Conservation (phyloP, 2,888 invertebrate species). For the Apamea crenata region DNA sequence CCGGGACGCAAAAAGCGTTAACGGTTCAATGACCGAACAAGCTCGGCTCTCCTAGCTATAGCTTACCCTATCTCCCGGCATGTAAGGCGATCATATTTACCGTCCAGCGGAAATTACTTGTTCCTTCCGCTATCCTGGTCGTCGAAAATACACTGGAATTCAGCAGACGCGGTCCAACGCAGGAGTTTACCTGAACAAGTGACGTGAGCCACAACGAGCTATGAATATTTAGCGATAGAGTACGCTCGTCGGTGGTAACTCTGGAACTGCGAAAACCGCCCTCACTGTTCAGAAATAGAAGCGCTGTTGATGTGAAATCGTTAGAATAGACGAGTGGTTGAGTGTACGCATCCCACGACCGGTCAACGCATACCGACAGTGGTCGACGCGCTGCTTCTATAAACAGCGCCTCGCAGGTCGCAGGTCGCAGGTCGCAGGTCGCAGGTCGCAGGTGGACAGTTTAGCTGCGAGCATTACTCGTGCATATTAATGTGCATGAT, state of each 20-base stretch:
- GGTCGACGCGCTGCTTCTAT: not conserved
- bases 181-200: conserved; percentile 3
- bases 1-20: not conserved
- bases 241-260: not conserved
- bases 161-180: not conserved
- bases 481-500: not conserved
- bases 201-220: not conserved
- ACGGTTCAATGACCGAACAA: not conserved
- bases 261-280: not conserved
- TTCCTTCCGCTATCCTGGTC: not conserved
- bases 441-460: not conserved
- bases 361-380: not conserved
- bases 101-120: conserved; percentile 13
- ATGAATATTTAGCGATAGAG: conserved; percentile 12
- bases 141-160: not conserved
- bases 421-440: not conserved
- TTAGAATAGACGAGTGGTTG: not conserved
- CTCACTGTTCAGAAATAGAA: too few relatives aligned
- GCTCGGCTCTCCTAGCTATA: not conserved
- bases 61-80: not conserved
- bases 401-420: not conserved
- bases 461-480: not conserved
- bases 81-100: not conserved
- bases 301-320: not conserved
- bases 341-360: not conserved